phyloP scores from a whole-genome alignment of 2,797 vertebrate genomes.

The Liasis olivaceus region DNA sequence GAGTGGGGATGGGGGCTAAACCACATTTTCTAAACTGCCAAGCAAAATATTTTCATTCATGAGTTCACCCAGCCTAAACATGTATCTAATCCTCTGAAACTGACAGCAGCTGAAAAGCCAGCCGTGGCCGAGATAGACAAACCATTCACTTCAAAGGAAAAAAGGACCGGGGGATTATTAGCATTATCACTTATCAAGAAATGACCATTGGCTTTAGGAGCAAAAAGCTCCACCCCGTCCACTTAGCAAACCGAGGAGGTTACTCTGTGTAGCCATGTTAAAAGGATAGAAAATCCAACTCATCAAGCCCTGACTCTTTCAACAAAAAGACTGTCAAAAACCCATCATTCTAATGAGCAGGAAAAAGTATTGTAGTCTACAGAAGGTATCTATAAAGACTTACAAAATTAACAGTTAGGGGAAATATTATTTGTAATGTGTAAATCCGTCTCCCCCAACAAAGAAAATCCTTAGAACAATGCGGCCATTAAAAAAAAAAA shows the following conservation, averaged over 20 bases:
- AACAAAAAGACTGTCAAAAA: fast-evolving
- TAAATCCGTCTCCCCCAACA: not conserved
- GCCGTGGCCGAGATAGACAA: constrained; percentile 78
- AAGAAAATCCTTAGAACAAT: not conserved
- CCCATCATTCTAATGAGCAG: not conserved
- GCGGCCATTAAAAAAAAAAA: not conserved
- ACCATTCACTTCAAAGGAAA: constrained; percentile 85
- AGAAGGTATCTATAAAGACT: not conserved
- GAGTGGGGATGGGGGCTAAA: constrained; percentile 19
- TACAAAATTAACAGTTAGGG: not conserved
- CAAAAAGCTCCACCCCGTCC: constrained; percentile 40
- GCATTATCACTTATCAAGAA: constrained; percentile 82
- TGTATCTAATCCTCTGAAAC: constrained; percentile 86
- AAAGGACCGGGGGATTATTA: constrained; percentile 82
- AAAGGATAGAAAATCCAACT: constrained; percentile 45
- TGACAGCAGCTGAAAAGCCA: constrained; percentile 83
- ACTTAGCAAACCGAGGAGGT: constrained; percentile 50
- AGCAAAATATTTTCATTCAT: constrained; percentile 87
- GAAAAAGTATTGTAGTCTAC: not conserved
- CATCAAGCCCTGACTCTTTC: not conserved
- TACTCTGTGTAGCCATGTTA: not conserved
- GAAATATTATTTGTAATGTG: not conserved
- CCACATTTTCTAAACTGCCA: constrained; percentile 76
- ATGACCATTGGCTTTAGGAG: constrained; percentile 75
- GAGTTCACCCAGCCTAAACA: constrained; percentile 92